Conservation (phyloP, 2,797 vertebrate species). For the Rhinoraja longicauda region DNA sequence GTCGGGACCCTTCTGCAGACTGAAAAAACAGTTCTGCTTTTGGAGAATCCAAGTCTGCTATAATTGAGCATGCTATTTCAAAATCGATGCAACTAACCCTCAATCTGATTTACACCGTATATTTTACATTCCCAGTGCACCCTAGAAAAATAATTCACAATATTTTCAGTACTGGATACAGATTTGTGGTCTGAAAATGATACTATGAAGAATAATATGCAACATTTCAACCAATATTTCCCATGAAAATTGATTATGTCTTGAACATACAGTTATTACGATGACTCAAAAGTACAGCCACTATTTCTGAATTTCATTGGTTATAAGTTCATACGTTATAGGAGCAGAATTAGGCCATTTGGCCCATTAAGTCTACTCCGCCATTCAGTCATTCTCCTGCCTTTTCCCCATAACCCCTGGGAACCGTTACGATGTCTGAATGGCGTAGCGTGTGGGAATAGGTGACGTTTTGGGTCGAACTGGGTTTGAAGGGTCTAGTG, state of each 20-base stretch:
- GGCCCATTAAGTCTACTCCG: too few species aligned
- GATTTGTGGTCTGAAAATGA: not conserved
- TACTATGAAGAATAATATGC: not conserved
- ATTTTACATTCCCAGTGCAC: not conserved
- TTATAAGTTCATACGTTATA: not conserved
- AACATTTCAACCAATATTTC: not conserved
- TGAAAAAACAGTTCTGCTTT: not conserved
- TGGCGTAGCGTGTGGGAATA: too few species aligned
- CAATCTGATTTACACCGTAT: not conserved
- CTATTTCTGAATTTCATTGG: slow-evolving; percentile 54
- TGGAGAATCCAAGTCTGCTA: not conserved
- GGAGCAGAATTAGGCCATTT: too few species aligned
- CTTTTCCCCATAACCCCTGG: too few species aligned
- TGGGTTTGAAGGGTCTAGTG: too few species aligned
- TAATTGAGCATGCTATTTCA: not conserved
- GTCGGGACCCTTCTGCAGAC: too few species aligned
- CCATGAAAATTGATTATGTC: slow-evolving; percentile 24
- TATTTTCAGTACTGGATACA: not conserved
- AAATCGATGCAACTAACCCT: not conserved
- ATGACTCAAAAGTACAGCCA: slow-evolving; percentile 51
- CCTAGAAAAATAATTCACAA: not conserved
- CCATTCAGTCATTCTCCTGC: too few species aligned
- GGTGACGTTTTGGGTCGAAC: too few species aligned
- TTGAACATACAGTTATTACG: slow-evolving; percentile 42
- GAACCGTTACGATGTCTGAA: too few species aligned